Evolutionary conservation across 2,888 invertebrate species (phyloP).

Genomic region (Hyalella azteca): DNA sequence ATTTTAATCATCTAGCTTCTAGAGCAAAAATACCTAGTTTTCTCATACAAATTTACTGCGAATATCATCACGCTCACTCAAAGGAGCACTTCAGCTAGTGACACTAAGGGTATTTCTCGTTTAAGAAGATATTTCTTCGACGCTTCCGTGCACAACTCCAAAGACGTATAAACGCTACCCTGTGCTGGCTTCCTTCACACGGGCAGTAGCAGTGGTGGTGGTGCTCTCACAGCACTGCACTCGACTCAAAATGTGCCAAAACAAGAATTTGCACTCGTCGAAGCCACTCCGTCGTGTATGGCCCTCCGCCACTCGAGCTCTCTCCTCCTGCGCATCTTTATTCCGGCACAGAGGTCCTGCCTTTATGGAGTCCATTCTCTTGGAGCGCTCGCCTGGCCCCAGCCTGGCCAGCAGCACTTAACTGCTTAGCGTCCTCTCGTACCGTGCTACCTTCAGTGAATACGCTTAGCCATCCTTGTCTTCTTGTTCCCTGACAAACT

Average conservation of each 20-base stretch:
- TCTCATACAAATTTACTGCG: too few species aligned
- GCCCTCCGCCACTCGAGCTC: slow-evolving; percentile 23
- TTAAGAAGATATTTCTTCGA: too few species aligned
- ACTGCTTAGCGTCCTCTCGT: not conserved
- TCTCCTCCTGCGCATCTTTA: slow-evolving; percentile 30
- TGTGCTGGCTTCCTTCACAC: not conserved
- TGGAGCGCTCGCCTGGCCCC: not conserved
- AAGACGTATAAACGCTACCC: too few species aligned
- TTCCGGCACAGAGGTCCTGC: slow-evolving; percentile 5
- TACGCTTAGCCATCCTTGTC: not conserved
- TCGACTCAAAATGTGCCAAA: slow-evolving; percentile 30
- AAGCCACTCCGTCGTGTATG: not conserved
- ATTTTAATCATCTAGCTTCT: too few species aligned
- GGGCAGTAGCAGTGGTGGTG: not conserved
- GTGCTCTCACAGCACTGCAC: not conserved
- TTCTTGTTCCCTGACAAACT: not conserved
- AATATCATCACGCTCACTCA: too few species aligned
- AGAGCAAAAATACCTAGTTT: too few species aligned
- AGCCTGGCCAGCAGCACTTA: slow-evolving; percentile 7
- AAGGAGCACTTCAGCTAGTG: too few species aligned
- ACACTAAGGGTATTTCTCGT: too few species aligned
- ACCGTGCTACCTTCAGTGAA: too few species aligned
- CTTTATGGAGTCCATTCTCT: slow-evolving; percentile 30
- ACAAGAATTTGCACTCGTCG: slow-evolving; percentile 36
- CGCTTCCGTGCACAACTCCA: too few species aligned